Conservation (phyloP, 2,113 vertebrate genomes). For the Eulacestoma nigropectus region DNA sequence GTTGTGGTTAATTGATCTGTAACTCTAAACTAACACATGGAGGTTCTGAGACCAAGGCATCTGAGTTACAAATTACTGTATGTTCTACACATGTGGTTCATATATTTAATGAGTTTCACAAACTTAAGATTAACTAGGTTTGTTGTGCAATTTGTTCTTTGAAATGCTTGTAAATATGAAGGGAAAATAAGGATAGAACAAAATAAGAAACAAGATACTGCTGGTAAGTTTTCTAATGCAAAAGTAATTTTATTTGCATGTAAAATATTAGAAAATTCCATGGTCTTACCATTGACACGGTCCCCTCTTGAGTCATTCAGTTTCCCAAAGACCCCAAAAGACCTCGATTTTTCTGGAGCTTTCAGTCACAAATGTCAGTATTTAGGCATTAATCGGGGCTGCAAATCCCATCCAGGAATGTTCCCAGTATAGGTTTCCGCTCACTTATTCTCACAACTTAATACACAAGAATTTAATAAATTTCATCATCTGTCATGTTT, state of each 20-base stretch:
- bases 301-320: background rate
- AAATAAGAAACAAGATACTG: background rate
- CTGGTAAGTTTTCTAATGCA: background rate
- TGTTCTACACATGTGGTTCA: background rate
- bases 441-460: background rate
- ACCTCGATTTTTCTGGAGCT: background rate
- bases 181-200: background rate
- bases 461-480: background rate
- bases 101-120: background rate
- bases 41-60: background rate
- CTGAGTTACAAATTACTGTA: background rate
- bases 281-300: fast-evolving
- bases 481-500: background rate
- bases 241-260: background rate
- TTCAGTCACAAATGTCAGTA: background rate
- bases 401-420: background rate
- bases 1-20: background rate
- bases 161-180: background rate
- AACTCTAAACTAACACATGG: background rate
- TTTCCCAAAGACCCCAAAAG: background rate
- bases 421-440: background rate
- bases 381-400: background rate
- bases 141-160: background rate
- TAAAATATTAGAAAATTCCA: background rate
- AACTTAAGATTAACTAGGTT: background rate